Conservation (phyloP, 2,888 invertebrate genomes). For the Mimas tiliae region DNA sequence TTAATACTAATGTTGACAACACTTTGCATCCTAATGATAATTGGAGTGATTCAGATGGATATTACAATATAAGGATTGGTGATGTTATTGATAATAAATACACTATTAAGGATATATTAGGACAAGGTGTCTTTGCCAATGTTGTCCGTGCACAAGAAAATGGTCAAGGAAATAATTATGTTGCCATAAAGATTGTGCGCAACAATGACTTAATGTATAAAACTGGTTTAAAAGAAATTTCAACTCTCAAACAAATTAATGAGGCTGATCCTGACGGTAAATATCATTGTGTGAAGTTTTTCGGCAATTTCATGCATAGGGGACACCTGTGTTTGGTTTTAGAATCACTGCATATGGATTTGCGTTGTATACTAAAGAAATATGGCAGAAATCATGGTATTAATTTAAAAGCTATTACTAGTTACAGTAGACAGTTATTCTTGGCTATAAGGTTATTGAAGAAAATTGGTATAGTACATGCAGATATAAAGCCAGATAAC, state of each 20-base stretch:
- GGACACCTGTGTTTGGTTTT: conserved; percentile 99
- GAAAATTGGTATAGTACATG: conserved; percentile 97
- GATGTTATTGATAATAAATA: conserved; percentile 94
- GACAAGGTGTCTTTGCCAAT: conserved; percentile 99
- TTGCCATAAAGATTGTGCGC: conserved; percentile 98
- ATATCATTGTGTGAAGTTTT: conserved; percentile 94
- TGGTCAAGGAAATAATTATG: conserved; percentile 92
- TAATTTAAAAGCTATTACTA: conserved; percentile 97
- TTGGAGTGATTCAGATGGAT: conserved; percentile 99
- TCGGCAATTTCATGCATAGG: conserved; percentile 98
- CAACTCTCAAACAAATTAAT: conserved; percentile 95
- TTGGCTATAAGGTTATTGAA: conserved; percentile 96
- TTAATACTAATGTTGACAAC: conserved; percentile 70
- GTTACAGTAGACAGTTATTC: conserved; percentile 97
- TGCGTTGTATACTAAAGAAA: conserved; percentile 95
- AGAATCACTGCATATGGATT: conserved; percentile 97
- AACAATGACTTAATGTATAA: conserved; percentile 99
- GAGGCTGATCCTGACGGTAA: conserved; percentile 98
- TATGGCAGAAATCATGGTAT: conserved; percentile 98
- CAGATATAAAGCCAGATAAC: conserved; percentile 99
- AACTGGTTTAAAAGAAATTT: conserved; percentile 97
- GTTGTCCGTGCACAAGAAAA: conserved; percentile 97
- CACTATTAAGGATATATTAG: conserved; percentile 97
- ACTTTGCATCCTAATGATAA: conserved; percentile 97
- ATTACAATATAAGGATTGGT: conserved; percentile 96